Evolutionary conservation across 2,797 vertebrate species (phyloP).

Genomic region (Pangasius krempfi): DNA sequence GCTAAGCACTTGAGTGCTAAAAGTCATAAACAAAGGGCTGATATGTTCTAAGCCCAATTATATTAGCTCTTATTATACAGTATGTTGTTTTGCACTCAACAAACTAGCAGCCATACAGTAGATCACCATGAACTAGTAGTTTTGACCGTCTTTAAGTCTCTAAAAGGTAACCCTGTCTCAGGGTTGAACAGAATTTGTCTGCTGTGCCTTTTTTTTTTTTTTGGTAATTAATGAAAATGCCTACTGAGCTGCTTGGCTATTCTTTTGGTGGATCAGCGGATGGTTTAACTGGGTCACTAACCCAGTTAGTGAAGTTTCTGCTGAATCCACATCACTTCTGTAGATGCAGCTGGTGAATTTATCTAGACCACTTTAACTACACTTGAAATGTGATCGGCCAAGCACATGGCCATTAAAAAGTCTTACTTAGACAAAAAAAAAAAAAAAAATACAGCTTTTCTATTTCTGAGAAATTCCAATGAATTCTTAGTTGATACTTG

Average conservation of each 20-base stretch:
- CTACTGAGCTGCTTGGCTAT: not conserved
- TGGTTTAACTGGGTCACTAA: too few species aligned
- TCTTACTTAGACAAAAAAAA: not conserved
- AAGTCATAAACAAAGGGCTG: constrained; percentile 58
- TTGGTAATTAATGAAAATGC: not conserved
- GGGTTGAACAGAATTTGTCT: not conserved
- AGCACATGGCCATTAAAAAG: not conserved
- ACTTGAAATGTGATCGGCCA: not conserved
- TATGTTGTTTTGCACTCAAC: not conserved
- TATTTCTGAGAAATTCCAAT: not conserved
- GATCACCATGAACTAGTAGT: not conserved
- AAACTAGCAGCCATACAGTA: constrained; percentile 6
- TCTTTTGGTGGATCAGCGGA: not conserved
- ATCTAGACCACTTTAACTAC: not conserved
- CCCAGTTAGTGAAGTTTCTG: not conserved
- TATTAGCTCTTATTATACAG: constrained; percentile 30
- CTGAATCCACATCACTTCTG: not conserved
- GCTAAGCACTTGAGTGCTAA: constrained; percentile 63
- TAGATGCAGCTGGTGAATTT: not conserved
- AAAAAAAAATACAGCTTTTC: not conserved
- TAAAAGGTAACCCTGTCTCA: not conserved
- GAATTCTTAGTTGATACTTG: too few species aligned
- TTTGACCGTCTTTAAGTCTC: not conserved
- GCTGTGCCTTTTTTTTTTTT: constrained; percentile 20
- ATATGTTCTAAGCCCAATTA: constrained; percentile 55